A percentile compares a stretch with the other conserved stretches of the same genome.
These are phyloP conservation scores for Myrmecophaga tridactyla DNA, from an alignment of 2,113 vertebrate genomes.

Conservation along the genomic window DNA sequence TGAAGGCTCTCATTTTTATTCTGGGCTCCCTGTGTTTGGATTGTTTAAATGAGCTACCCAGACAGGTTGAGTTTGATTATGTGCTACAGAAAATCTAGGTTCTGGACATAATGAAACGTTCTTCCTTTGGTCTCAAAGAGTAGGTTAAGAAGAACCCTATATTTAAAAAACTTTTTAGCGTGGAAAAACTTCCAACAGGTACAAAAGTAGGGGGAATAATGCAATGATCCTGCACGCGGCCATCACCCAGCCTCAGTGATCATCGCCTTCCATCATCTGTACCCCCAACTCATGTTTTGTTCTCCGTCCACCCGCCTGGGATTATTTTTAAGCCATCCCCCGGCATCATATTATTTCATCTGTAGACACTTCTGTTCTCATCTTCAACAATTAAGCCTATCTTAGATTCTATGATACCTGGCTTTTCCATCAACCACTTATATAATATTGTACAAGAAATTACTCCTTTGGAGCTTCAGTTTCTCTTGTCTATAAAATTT, in stretches of 20 bases:
- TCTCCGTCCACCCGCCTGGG: neutral
- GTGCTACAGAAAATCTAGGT: no score
- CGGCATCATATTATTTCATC: neutral
- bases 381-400: neutral
- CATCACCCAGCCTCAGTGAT: neutral
- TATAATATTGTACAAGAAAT: neutral
- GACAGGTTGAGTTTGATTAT: no score
- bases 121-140: no score
- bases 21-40: no score
- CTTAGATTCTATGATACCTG: neutral
- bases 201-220: neutral
- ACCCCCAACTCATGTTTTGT: neutral
- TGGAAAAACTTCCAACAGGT: neutral
- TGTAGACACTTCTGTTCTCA: neutral
- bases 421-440: neutral
- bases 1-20: no score
- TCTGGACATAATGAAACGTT: no score
- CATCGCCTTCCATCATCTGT: neutral
- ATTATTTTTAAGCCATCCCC: neutral
- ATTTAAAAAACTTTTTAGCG: neutral
- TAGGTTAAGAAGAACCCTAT: no score
- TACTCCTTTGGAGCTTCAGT: neutral
- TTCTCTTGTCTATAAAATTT: neutral
- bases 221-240: neutral
- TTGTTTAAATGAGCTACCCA: no score